Evolutionary conservation across 2,113 vertebrate genomes (phyloP).

Genomic region (Sigmodon hispidus): DNA sequence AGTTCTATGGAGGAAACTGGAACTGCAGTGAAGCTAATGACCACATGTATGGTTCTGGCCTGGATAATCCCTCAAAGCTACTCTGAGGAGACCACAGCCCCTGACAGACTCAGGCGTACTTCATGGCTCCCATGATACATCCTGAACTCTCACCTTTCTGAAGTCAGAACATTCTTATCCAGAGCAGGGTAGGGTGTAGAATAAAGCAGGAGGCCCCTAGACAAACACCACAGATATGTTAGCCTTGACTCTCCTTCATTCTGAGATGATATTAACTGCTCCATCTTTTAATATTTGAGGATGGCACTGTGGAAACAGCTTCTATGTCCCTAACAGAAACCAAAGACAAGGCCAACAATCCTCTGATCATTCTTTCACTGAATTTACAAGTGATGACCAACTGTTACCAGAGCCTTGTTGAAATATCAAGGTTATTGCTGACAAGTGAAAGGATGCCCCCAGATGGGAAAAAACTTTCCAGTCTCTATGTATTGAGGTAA

Average conservation of each 20-base stretch:
- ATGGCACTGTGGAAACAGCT: background rate
- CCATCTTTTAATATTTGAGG: background rate
- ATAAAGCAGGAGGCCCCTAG: background rate
- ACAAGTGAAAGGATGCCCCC: background rate
- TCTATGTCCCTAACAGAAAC: background rate
- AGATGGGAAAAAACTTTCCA: background rate
- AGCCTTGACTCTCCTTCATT: background rate
- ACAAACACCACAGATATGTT: background rate
- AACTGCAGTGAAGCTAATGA: background rate
- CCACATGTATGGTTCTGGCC: accelerated
- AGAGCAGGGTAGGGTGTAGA: background rate
- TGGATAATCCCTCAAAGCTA: background rate
- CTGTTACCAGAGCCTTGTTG: background rate
- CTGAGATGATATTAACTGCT: background rate
- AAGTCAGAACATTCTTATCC: background rate
- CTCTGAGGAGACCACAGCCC: background rate
- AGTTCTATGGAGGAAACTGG: background rate
- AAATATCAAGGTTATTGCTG: background rate
- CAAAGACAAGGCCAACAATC: background rate
- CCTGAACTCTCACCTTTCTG: background rate
- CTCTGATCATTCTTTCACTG: background rate
- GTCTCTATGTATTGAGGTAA: background rate
- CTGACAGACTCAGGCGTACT: background rate
- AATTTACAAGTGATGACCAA: background rate
- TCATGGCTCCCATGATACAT: background rate